phyloP scores from a whole-genome alignment of 2,113 vertebrate species.

The Meles meles region DNA sequence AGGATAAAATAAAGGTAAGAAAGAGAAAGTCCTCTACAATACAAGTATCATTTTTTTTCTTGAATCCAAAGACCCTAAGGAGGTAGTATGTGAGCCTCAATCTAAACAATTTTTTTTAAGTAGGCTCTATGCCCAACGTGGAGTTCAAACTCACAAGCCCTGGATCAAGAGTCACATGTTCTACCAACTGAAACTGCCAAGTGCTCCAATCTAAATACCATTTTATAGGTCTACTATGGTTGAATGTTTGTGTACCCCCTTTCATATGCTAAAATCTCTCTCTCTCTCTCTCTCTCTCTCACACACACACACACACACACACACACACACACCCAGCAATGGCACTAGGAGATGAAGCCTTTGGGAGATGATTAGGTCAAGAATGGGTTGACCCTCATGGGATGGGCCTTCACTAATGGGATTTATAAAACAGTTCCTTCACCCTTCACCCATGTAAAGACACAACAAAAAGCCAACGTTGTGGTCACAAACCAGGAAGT shows the following conservation, averaged over 20 bases:
- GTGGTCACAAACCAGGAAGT: background rate
- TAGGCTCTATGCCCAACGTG: background rate
- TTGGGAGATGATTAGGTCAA: background rate
- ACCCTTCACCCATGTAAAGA: background rate
- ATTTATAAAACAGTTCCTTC: slow-evolving; percentile 1
- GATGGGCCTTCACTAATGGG: background rate
- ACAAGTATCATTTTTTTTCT: background rate
- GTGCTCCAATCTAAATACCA: background rate
- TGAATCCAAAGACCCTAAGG: background rate
- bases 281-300: too few species aligned
- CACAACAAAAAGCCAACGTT: background rate
- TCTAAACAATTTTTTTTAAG: background rate
- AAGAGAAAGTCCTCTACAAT: background rate
- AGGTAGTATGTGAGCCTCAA: background rate
- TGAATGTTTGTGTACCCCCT: background rate
- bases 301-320: too few species aligned
- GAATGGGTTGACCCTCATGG: background rate
- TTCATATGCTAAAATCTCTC: background rate
- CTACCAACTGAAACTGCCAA: background rate
- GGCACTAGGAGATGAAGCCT: background rate
- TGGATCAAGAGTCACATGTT: background rate
- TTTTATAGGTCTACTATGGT: background rate
- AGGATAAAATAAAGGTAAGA: background rate
- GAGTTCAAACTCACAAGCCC: background rate
- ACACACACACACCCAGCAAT: background rate